These are phyloP conservation scores for Drosophila neoperkinsi DNA, from an alignment of 2,888 invertebrate species.

Conservation along the genomic window DNA sequence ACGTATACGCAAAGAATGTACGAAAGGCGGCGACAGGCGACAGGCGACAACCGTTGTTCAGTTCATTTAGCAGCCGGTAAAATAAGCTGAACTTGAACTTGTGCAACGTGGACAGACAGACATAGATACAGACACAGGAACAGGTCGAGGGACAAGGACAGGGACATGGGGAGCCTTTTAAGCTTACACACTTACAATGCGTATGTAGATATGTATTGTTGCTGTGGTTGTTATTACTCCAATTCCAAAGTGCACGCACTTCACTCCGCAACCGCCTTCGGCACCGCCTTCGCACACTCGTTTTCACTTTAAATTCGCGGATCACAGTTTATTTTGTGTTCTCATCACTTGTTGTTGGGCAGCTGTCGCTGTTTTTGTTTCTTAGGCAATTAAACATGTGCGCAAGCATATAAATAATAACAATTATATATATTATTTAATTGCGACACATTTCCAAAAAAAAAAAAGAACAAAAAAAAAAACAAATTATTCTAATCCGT, in stretches of 20 bases:
- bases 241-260: constrained; percentile 58
- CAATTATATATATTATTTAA: constrained; percentile 49
- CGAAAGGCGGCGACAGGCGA: constrained; percentile 8
- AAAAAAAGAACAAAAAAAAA: constrained; percentile 9
- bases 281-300: constrained; percentile 31
- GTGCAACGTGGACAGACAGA: constrained; percentile 38
- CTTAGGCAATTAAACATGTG: constrained; percentile 55
- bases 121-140: neutral
- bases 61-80: constrained; percentile 48
- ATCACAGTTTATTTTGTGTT: constrained; percentile 57
- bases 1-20: constrained; percentile 15
- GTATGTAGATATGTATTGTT: neutral
- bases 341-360: constrained; percentile 24
- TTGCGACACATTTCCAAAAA: constrained; percentile 44
- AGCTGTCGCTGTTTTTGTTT: constrained; percentile 26
- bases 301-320: constrained; percentile 46
- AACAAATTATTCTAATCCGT: constrained; percentile 7
- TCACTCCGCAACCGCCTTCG: constrained; percentile 20
- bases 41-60: constrained; percentile 26
- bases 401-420: constrained; percentile 32
- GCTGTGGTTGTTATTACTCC: constrained; percentile 43
- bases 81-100: constrained; percentile 62
- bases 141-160: neutral
- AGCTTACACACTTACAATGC: constrained; percentile 26
- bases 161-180: neutral